A percentile compares a stretch with the other conserved stretches of the same genome.
phyloP scores from a whole-genome alignment of 2,888 invertebrate species.

The Halictus ligatus region DNA sequence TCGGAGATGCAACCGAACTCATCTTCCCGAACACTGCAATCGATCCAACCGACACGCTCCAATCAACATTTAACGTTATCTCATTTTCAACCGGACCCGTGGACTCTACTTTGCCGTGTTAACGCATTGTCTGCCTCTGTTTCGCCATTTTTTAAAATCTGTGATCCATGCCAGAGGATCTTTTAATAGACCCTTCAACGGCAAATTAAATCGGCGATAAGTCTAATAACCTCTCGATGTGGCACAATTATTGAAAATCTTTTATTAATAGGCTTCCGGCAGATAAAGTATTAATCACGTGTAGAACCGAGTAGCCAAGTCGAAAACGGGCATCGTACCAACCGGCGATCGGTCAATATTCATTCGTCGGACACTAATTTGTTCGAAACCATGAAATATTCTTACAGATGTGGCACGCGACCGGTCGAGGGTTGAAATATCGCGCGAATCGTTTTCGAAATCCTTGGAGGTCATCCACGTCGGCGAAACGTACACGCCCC shows the following conservation, averaged over 20 bases:
- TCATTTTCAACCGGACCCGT: background rate
- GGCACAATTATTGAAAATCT: background rate
- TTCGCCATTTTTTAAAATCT: no score
- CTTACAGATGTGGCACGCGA: background rate
- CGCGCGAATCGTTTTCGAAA: constrained; percentile 1
- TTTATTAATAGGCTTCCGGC: background rate
- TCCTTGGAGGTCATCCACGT: constrained; percentile 30
- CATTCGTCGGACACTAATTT: background rate
- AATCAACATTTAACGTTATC: background rate
- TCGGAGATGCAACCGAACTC: constrained; percentile 14
- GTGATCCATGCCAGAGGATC: no score
- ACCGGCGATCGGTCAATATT: background rate
- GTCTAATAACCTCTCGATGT: no score
- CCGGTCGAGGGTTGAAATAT: background rate
- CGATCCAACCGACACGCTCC: background rate
- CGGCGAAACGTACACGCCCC: constrained; percentile 47
- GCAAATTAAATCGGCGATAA: no score
- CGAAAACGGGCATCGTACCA: background rate
- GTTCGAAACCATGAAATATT: background rate
- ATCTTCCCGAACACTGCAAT: background rate
- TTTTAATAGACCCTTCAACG: no score
- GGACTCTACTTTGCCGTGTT: background rate
- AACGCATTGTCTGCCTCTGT: background rate
- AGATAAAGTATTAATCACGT: background rate
- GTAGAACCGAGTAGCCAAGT: background rate